Evolutionary conservation across 2,888 invertebrate genomes (phyloP), one percentile per base, ranked within the genome.

Genomic region (Alloplasta piceator): DNA sequence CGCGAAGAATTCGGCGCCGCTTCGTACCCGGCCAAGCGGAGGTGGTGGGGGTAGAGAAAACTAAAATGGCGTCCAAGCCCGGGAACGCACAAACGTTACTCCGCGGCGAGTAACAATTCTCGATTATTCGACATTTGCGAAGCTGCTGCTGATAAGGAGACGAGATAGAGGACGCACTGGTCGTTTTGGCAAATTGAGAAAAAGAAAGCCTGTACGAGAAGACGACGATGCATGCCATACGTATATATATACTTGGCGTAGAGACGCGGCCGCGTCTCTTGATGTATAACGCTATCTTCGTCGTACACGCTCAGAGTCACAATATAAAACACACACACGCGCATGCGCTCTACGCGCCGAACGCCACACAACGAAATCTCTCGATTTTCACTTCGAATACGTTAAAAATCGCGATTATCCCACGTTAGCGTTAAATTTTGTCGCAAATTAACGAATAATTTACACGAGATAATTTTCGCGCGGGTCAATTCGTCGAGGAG

Each of bases 301-400:
- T 9, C 46, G 16, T 84, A 84, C 86, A 82, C 85, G 87, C 86
- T 83, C 83, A 76, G 82, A 66, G 86, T 86, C 86, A 87, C 82
- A 26, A 26, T 26, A 83, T 82, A 82, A 77, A 76, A 73, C 78
- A 83, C 67, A 48, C 64, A 38, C 72, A 46, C 43, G 50, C 55
- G 43, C 60, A 36, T 43, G 67, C 73, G 71, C 56, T 70, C 70
- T 68, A 46, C 78, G 39, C 50, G 46, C 64, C 58, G 52, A 75
- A 66, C 74, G 75, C 75, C 67, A 67, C 75, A 68, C 61, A 52
- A 58, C 64, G 61, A 52, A 66, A 79, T 41, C 16, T n/a, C 46
- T n/a, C 52, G 14, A 75, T 80, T 73, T 81, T 79, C 66, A 43
- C 63, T 36, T 38, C 58, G 80, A 84, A 78, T 73, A 66, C 39